These are phyloP conservation scores for Microtus ochrogaster DNA, from an alignment of 2,113 vertebrate genomes.

Conservation along the genomic window DNA sequence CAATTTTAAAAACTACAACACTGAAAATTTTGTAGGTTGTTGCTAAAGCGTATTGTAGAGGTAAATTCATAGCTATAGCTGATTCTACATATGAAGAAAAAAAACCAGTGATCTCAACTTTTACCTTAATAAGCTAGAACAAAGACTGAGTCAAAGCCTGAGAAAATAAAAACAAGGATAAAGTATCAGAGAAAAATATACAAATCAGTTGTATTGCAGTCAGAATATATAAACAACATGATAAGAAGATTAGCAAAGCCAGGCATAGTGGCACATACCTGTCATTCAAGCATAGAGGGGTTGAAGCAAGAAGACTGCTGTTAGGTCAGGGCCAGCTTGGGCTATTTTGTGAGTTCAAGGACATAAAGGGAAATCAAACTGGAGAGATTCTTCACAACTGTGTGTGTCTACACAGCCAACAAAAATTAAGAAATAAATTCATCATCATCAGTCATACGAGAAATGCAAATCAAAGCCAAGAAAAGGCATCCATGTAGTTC, in stretches of 20 bases:
- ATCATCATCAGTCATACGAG: not conserved
- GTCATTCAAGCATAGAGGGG: not conserved
- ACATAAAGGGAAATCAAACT: not conserved
- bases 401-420: not conserved
- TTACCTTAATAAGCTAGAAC: not conserved
- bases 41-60: not conserved
- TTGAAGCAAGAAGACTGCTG: not conserved
- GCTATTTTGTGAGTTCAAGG: not conserved
- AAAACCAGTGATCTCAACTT: not conserved
- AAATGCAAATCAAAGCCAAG: conserved; percentile 12
- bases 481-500: not conserved
- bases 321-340: not conserved
- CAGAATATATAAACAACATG: not conserved
- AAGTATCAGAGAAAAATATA: conserved; percentile 1
- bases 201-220: not conserved
- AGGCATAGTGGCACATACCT: not conserved
- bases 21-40: not conserved
- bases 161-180: not conserved
- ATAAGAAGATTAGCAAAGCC: not conserved
- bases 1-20: not conserved
- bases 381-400: not conserved
- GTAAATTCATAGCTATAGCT: not conserved
- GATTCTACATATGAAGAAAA: not conserved
- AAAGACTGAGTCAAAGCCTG: not conserved
- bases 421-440: not conserved